Evolutionary conservation across 2,797 vertebrate species (phyloP), one percentile per base, ranked within the genome.

Genomic region (Poeciliopsis gracilis): DNA sequence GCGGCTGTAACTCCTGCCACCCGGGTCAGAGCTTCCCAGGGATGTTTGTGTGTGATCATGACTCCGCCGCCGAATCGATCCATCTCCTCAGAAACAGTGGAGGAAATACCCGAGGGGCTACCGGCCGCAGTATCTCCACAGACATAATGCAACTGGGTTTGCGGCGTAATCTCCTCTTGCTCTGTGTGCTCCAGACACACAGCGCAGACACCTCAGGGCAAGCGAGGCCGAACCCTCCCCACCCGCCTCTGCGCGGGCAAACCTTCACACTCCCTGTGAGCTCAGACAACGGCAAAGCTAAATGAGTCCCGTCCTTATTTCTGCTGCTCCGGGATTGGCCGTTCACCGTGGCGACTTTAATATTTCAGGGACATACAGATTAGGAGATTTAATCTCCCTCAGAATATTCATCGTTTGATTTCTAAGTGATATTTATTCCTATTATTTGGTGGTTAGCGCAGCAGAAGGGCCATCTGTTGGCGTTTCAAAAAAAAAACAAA

Each of bases 321-420:
- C 77, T 70, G 8, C 79, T 73, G 66, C 77, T 80, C 49, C 0
- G 4, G 81, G 61, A 71, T 49, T 11, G 0, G n/a, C 73, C 72
- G 84, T 87, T 90, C 82, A 86, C 89, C 89, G 89, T 82, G 75
- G 85, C 67, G 82, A 87, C 73, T 89, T 88, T 85, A 86, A 87
- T 90, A 89, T 88, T 91, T 86, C 89, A 90, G 84, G 84, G 90
- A 93, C 85, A 87, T 89, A 86, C 89, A 93, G 92, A 94, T 93
- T 91, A 93, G 79, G 77, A 90, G 82, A 92, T 90, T 89, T 92
- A 91, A 92, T 89, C 88, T 85, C 70, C 47, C 71, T 0, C 46
- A 72, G 85, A 92, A 88, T 88, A 92, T 88, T 89, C 86, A 89
- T 91, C 84, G 84, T 84, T 90, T 81, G 78, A 84, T 89, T 92